Conservation (phyloP, 2,888 invertebrate species). For the Plutella xylostella region DNA sequence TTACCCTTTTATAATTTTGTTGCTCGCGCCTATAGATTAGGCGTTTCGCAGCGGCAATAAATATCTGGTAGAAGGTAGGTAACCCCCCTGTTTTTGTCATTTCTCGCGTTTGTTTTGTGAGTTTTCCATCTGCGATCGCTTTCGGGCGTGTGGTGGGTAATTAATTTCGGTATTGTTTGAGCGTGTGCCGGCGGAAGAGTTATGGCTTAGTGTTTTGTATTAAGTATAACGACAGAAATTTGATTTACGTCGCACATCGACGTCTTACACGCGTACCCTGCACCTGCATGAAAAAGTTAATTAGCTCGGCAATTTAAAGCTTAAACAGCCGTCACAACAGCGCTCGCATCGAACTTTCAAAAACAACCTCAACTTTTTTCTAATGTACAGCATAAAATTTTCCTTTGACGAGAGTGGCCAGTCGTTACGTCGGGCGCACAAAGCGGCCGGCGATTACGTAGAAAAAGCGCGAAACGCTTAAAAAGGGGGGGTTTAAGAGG, state of each 20-base stretch:
- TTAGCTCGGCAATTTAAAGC: no score
- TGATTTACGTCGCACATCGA: background rate
- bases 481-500: conserved; percentile 29
- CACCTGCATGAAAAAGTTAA: background rate
- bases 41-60: conserved; percentile 15
- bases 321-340: background rate
- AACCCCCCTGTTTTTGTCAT: conserved; percentile 14
- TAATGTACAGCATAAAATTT: conserved; percentile 28
- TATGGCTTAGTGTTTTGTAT: conserved; percentile 22
- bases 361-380: background rate
- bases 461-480: conserved; percentile 61
- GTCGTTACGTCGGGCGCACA: conserved; percentile 41
- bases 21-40: conserved; percentile 33
- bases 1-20: conserved; percentile 70
- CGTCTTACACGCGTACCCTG: background rate
- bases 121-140: conserved; percentile 24
- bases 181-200: conserved; percentile 16
- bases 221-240: conserved; percentile 1
- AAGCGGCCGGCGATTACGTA: conserved; percentile 50
- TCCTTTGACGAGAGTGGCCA: conserved; percentile 39
- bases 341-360: no score
- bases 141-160: conserved; percentile 35
- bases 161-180: conserved; percentile 41
- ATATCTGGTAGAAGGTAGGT: conserved; percentile 9
- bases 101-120: conserved; percentile 11